Conservation (phyloP, 2,797 vertebrate genomes). For the Hipposideros larvatus region DNA sequence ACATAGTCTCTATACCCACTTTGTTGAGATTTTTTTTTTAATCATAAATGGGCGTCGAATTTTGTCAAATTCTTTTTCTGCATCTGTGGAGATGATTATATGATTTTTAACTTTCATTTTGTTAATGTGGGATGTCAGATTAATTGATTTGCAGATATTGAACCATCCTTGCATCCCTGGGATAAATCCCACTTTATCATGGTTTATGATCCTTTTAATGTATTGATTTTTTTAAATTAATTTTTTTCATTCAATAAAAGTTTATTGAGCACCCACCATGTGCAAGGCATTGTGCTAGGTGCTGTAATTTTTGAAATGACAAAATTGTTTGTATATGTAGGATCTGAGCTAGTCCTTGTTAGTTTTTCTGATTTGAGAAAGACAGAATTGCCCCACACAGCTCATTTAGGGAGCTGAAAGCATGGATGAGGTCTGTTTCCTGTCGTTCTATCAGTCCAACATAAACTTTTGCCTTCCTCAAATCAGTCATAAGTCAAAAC, state of each 20-base stretch:
- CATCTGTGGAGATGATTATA: not conserved
- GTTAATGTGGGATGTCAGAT: not conserved
- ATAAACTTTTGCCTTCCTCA: constrained; percentile 60
- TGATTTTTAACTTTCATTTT: not conserved
- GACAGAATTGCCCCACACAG: constrained; percentile 5
- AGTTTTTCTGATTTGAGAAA: constrained; percentile 56
- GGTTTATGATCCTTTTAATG: not conserved
- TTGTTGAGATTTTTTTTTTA: not conserved
- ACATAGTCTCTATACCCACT: not conserved
- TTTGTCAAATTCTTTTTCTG: not conserved
- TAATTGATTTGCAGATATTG: not conserved
- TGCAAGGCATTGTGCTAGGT: constrained; percentile 57
- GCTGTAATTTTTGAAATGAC: constrained; percentile 64
- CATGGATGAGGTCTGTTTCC: not conserved
- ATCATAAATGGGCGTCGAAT: not conserved
- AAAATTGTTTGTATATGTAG: constrained; percentile 51
- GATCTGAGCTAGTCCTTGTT: constrained; percentile 48
- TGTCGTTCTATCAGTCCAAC: not conserved
- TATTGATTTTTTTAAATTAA: not conserved
- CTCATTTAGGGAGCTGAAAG: constrained; percentile 48
- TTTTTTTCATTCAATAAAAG: constrained; percentile 63
- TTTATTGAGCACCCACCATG: constrained; percentile 69
- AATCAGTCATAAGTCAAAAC: constrained; percentile 75
- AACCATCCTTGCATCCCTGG: not conserved
- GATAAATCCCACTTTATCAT: not conserved